Evolutionary conservation across 2,113 vertebrate species (phyloP).

Genomic region (Trinectes maculatus): DNA sequence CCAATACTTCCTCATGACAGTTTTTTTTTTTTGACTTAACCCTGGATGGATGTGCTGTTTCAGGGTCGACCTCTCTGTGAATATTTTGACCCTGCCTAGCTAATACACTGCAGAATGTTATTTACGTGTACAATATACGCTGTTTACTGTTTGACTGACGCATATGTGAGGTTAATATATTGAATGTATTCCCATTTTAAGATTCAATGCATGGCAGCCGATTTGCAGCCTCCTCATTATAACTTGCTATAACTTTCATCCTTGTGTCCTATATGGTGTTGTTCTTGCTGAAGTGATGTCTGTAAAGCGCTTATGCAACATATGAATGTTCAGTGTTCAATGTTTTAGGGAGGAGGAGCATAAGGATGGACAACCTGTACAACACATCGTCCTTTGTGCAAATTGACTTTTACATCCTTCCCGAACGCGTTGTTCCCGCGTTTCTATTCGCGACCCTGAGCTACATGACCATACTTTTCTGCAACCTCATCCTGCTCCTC

Average conservation of each 20-base stretch:
- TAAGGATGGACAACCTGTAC: conserved; percentile 43
- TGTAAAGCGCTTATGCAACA: background rate
- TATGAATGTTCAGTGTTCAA: background rate
- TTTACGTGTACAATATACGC: background rate
- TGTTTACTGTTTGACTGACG: background rate
- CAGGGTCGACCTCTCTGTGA: too few species aligned
- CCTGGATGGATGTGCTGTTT: too few species aligned
- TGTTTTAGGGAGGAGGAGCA: background rate
- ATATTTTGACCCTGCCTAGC: background rate
- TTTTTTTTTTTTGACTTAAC: too few species aligned
- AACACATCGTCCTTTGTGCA: conserved; percentile 65
- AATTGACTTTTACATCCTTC: conserved; percentile 51
- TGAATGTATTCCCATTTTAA: too few species aligned
- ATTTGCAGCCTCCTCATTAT: background rate
- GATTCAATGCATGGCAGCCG: too few species aligned
- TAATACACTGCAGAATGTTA: background rate
- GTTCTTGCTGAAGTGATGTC: background rate
- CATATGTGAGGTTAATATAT: background rate
- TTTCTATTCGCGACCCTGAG: conserved; percentile 74
- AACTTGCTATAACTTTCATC: background rate
- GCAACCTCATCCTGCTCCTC: conserved; percentile 75
- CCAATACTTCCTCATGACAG: too few species aligned
- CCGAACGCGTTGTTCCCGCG: conserved; percentile 45
- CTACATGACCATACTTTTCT: conserved; percentile 78
- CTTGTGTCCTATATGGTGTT: background rate